phyloP scores from a whole-genome alignment of 2,113 vertebrate species.

The Empidonax alnorum region DNA sequence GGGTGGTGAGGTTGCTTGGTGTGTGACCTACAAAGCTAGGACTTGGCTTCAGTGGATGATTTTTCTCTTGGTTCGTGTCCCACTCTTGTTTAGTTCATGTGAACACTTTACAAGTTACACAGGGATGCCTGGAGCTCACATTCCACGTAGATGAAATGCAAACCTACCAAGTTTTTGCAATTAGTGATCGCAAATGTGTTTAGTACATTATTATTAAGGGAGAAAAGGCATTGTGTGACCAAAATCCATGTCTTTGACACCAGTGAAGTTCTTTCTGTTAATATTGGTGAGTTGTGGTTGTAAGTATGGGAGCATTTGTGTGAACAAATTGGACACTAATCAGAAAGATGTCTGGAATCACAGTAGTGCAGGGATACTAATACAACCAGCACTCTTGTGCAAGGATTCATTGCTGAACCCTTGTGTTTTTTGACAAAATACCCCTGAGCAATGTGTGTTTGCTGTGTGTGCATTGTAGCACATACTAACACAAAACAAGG shows the following conservation, averaged over 20 bases:
- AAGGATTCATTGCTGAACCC: neutral
- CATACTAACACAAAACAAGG: neutral
- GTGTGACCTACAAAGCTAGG: neutral
- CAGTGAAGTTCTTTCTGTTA: neutral
- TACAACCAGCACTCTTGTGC: neutral
- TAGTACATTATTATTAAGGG: neutral
- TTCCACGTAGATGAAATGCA: neutral
- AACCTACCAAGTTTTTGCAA: neutral
- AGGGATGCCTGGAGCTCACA: neutral
- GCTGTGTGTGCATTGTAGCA: neutral
- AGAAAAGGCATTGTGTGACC: neutral
- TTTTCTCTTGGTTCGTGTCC: neutral
- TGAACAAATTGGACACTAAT: neutral
- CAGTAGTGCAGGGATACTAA: neutral
- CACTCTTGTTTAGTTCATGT: neutral
- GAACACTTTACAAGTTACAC: neutral
- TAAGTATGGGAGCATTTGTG: neutral
- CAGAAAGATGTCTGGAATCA: neutral
- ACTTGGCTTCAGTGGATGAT: neutral
- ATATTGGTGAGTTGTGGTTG: neutral
- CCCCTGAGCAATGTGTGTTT: neutral
- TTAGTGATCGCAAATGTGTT: neutral
- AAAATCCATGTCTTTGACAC: neutral
- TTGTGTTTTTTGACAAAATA: conserved; percentile 4
- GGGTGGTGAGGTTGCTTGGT: neutral